phyloP scores from a whole-genome alignment of 2,113 vertebrate species.

The Meles meles region DNA sequence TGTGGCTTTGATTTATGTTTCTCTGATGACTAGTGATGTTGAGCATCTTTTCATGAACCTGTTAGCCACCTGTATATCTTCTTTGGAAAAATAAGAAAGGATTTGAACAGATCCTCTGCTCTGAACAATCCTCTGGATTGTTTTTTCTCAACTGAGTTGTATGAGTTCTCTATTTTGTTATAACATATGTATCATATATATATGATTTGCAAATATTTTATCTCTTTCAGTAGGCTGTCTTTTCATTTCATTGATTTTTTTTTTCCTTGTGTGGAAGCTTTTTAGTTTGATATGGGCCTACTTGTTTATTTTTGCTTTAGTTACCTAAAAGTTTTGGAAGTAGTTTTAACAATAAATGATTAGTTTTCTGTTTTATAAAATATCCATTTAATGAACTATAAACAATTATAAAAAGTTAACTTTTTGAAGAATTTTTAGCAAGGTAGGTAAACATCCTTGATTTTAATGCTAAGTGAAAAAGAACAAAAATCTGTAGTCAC shows the following conservation, averaged over 20 bases:
- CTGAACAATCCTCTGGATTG: not conserved
- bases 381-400: not conserved
- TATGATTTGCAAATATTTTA: not conserved
- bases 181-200: not conserved
- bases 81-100: not conserved
- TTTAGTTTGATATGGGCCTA: not conserved
- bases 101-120: not conserved
- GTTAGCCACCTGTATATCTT: not conserved
- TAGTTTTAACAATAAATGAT: not conserved
- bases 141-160: not conserved
- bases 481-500: not conserved
- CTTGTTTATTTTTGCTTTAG: not conserved
- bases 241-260: not conserved
- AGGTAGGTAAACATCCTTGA: not conserved
- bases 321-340: not conserved
- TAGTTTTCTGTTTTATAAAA: not conserved
- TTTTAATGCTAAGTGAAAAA: not conserved
- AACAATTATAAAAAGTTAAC: not conserved
- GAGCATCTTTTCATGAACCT: not conserved
- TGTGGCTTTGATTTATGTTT: not conserved
- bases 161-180: not conserved
- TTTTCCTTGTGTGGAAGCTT: not conserved
- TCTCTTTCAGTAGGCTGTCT: not conserved
- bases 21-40: not conserved
- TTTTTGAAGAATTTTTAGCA: not conserved